Conservation (phyloP, 2,797 vertebrate genomes). For the Gallirallus australis region DNA sequence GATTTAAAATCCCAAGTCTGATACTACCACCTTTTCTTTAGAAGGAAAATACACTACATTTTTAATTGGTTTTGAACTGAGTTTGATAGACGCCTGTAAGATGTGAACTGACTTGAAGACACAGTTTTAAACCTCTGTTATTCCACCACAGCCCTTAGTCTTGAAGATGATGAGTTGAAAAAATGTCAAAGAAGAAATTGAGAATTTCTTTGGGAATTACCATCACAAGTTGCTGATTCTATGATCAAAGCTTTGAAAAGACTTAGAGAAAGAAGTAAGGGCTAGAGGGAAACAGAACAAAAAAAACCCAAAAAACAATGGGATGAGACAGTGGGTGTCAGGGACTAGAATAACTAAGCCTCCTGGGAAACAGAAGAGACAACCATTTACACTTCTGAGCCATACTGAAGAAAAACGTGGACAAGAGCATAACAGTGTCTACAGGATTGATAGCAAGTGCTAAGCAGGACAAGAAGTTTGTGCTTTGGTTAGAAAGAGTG, state of each 20-base stretch:
- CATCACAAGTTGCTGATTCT: background rate
- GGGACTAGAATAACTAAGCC: background rate
- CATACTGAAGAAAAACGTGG: background rate
- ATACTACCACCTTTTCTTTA: background rate
- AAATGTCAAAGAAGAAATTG: background rate
- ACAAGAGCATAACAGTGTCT: background rate
- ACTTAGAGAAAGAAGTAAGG: background rate
- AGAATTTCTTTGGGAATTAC: background rate
- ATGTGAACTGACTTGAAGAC: background rate
- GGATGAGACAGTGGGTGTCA: background rate
- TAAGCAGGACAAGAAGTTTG: background rate
- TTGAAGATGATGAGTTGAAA: background rate
- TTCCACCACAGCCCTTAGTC: background rate
- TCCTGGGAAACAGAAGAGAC: background rate
- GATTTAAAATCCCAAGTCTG: background rate
- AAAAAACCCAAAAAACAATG: too few species aligned
- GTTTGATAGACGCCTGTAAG: background rate
- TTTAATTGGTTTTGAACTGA: background rate
- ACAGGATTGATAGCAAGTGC: background rate
- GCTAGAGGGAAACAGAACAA: background rate
- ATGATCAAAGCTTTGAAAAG: background rate
- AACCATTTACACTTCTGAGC: background rate
- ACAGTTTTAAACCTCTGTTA: background rate
- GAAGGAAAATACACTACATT: background rate
- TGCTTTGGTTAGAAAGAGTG: background rate